These are phyloP conservation scores for Chymomyza fuscimana DNA, from an alignment of 2,888 invertebrate genomes.

Conservation along the genomic window DNA sequence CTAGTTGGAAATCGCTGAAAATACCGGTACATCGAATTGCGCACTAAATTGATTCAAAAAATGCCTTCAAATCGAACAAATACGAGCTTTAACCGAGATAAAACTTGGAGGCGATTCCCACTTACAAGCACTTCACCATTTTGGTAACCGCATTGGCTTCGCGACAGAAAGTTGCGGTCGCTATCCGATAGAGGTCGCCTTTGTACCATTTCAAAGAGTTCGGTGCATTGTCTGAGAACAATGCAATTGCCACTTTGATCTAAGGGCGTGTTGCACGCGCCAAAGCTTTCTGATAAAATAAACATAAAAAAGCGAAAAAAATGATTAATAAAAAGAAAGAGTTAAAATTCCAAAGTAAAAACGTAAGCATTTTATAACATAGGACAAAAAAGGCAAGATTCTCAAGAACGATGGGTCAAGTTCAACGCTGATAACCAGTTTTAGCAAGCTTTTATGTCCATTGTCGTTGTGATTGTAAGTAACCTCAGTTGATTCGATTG, in stretches of 20 bases:
- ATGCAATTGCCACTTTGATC: conserved; percentile 63
- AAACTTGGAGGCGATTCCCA: background rate
- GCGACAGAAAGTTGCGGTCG: conserved; percentile 80
- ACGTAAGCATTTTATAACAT: background rate
- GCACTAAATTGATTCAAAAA: background rate
- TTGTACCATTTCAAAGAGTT: conserved; percentile 58
- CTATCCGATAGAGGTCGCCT: conserved; percentile 33
- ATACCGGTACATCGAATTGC: too few species aligned
- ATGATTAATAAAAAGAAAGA: conserved; percentile 7
- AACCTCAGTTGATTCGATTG: background rate
- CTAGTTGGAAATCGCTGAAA: too few species aligned
- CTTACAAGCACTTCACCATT: conserved; percentile 73
- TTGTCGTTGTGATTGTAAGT: conserved; percentile 10
- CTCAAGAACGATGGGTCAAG: conserved; percentile 46
- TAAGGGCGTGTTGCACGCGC: conserved; percentile 64
- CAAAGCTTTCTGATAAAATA: conserved; percentile 54
- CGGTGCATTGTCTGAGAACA: conserved; percentile 52
- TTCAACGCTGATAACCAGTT: conserved; percentile 59
- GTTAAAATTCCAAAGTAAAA: background rate
- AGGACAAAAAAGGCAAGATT: conserved; percentile 19
- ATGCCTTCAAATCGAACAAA: conserved; percentile 6
- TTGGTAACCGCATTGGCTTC: conserved; percentile 85
- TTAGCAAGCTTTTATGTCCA: conserved; percentile 10
- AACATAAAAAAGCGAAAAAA: background rate
- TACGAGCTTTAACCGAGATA: conserved; percentile 72